These are phyloP conservation scores for Atractosteus spatula DNA, from an alignment of 2,113 vertebrate genomes.

Conservation along the genomic window DNA sequence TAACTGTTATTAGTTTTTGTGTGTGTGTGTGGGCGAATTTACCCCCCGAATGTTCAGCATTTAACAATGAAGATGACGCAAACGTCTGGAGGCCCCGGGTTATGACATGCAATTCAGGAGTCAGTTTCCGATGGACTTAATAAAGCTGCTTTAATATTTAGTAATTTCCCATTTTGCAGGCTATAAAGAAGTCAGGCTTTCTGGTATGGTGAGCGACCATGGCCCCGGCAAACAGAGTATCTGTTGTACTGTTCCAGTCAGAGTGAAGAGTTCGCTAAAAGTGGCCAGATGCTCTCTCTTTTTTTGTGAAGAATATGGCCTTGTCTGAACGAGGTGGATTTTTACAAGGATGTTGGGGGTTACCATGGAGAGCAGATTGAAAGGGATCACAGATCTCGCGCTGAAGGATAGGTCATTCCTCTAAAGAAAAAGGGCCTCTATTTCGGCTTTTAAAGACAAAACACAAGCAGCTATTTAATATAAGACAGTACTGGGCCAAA, in stretches of 20 bases:
- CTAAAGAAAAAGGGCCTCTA: constrained; percentile 41
- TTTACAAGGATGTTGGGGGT: constrained; percentile 67
- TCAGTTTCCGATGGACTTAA: constrained; percentile 48
- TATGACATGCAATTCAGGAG: constrained; percentile 3
- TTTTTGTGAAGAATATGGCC: constrained; percentile 58
- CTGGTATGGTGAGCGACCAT: constrained; percentile 33
- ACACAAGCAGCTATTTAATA: too few relatives aligned
- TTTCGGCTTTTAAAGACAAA: too few relatives aligned
- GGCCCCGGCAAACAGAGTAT: constrained; percentile 54
- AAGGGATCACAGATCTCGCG: constrained; percentile 70
- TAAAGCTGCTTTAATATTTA: constrained; percentile 61
- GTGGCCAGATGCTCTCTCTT: constrained; percentile 69
- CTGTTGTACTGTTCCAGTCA: constrained; percentile 62
- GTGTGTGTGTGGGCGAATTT: too few relatives aligned
- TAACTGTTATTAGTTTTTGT: too few relatives aligned
- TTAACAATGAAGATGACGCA: too few relatives aligned
- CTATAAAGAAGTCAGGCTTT: constrained; percentile 68
- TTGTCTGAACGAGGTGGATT: constrained; percentile 71
- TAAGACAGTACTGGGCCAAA: too few relatives aligned
- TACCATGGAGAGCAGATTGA: constrained; percentile 73
- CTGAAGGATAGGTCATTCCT: constrained; percentile 62
- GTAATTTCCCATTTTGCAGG: constrained; percentile 52
- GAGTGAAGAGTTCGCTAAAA: constrained; percentile 55
- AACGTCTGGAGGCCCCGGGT: too few relatives aligned
- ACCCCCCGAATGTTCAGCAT: too few relatives aligned